Percentiles rank a stretch among this genome's conserved stretches.
These are phyloP conservation scores for Pipistrellus pygmaeus DNA, from an alignment of 2,797 vertebrate genomes.

Conservation along the genomic window DNA sequence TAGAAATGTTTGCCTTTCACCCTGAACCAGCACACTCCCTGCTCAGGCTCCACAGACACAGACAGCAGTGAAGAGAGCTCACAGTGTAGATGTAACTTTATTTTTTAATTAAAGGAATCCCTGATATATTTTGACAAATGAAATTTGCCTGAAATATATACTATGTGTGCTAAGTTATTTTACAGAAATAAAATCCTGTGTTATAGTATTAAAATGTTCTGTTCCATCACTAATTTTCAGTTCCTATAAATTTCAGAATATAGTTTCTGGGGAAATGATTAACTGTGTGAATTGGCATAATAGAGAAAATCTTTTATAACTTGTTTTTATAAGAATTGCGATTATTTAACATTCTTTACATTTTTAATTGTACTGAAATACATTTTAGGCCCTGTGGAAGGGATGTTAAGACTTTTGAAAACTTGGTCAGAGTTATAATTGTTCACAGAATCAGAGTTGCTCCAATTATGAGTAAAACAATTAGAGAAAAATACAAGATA, in stretches of 20 bases:
- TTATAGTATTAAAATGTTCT: background rate
- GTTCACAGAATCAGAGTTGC: background rate
- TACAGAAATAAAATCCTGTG: background rate
- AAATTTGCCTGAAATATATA: constrained; percentile 45
- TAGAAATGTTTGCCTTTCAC: background rate
- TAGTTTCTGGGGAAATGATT: background rate
- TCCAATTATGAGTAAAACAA: constrained; percentile 20
- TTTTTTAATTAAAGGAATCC: background rate
- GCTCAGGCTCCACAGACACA: background rate
- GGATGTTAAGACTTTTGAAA: background rate
- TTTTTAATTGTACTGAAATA: background rate
- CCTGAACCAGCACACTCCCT: background rate
- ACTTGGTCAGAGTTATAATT: background rate
- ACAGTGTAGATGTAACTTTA: background rate
- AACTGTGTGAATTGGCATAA: background rate
- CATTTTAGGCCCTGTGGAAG: background rate
- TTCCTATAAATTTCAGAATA: background rate
- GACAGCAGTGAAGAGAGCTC: background rate
- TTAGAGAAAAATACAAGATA: background rate
- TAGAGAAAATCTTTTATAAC: background rate
- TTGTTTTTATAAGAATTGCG: constrained; percentile 14
- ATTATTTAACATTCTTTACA: background rate
- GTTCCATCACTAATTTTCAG: constrained; percentile 14
- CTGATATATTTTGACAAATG: constrained; percentile 3
- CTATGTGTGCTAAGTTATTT: background rate